Base-by-base conservation (phyloP, 2,888 invertebrate species). In the Synergus umbraculus region DNA sequence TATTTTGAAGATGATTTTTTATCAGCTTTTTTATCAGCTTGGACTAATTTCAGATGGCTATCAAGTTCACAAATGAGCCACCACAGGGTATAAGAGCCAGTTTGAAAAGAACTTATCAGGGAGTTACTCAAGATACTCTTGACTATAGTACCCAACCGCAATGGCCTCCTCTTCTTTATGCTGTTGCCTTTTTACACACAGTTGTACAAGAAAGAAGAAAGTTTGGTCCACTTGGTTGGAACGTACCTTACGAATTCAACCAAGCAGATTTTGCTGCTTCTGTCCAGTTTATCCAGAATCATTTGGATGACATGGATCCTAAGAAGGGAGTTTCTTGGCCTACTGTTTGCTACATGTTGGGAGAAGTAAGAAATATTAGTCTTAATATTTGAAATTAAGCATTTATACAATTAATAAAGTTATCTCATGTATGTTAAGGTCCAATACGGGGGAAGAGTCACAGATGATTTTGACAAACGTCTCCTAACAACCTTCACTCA, bases 311-410 rank as follows among this genome's bases (percentile, higher is more conserved):
- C 91, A 97, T 98, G 94, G 98, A 99, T 92, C 97, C 98, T 0
- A 98, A 98, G 90, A 98, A 98, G 93, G 98, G 98, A 37, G 97
- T 99, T 82, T 98, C 98, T 0, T 99, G 98, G 98, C 97, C 97
- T 29, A 99, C 98, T 0, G 96, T 99, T 12, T 97, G 98, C 90
- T 99, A 98, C 91, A 99, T 99, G 98, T 95, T 98, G 54, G 98
- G 98, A 49, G 98, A 99, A 93, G 97, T 96, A 4, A n/a, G 67
- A 41, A 63, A 54, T 49, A 78, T 29, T n/a, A 18, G 46, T 12
- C n/a, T 22, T 66, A 29, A 18, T 73, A 73, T 15, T 15, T 37
- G 13, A 54, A 41, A 9, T 49, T 18, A 63, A 46, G 73, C 37
- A 9, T 78, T 78, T 60, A 9, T 18, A 13, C 2, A 46, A 44